Evolutionary conservation across 2,888 invertebrate species (phyloP), one percentile per base, ranked within the genome.

Genomic region (Tetranychus piercei): DNA sequence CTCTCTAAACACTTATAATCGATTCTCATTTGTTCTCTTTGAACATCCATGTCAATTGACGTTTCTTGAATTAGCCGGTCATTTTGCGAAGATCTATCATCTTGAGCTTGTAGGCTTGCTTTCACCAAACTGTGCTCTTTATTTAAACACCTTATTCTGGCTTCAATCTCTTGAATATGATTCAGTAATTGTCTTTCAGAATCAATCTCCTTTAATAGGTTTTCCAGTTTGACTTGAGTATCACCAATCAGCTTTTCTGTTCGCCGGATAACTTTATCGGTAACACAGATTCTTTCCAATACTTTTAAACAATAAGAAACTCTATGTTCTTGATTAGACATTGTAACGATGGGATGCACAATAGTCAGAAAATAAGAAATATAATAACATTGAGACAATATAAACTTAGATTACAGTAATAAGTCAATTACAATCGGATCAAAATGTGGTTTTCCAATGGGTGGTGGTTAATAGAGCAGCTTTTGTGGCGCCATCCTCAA

Each of bases 281-380:
- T n/a, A 8, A 69, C 69, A 69, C 34, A 23, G 11, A 69, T 69
- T 23, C 69, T 69, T 69, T 69, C 69, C n/a, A 69, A 69, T 23
- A 69, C 69, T 69, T 69, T 69, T 11, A 69, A 23, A 69, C 69
- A 69, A 69, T 69, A 69, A 11, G 69, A 69, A 11, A 69, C 34
- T 23, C 69, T 5, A 2, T 69, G 69, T 11, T 69, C 69, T 23
- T 18, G n/a, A 67, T n/a, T 22, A 67, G 67, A 69, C 55, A 55
- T 55, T 55, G 55, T 55, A 55, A 55, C 55, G 55, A 55, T 15
- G 55, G 2, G 55, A 55, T 9, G 55, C 11, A 15, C 9, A 15
- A 55, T 9, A 55, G 55, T 15, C 2, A 55, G 55, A 55, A 15
- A 55, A 15, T 15, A 55, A 55, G 55, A 55, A 34, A 34, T 34